A percentile compares a stretch with the other conserved stretches of the same genome.
phyloP scores from a whole-genome alignment of 2,797 vertebrate species.

The Syngnathus rostellatus region DNA sequence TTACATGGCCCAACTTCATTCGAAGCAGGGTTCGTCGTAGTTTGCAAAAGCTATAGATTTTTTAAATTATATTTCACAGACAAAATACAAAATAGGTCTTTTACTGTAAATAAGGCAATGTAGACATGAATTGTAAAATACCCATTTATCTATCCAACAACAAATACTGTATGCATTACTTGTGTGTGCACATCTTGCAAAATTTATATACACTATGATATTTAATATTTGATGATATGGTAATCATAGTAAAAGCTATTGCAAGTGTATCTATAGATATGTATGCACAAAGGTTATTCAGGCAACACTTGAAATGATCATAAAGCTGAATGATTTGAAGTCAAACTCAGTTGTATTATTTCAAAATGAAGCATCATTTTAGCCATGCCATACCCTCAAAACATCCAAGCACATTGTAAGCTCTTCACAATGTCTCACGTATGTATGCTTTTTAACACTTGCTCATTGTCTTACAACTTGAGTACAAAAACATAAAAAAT shows the following conservation, averaged over 20 bases:
- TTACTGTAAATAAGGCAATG: neutral
- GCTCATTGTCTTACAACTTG: neutral
- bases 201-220: neutral
- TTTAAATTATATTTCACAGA: neutral
- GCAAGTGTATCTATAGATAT: neutral
- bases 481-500: neutral
- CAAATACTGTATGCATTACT: no score
- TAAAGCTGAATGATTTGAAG: neutral
- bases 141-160: neutral
- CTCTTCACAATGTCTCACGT: neutral
- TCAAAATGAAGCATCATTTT: neutral
- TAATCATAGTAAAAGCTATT: neutral
- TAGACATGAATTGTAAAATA: neutral
- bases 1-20: no score
- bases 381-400: neutral
- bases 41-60: neutral
- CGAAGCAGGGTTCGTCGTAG: neutral
- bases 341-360: neutral
- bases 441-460: neutral
- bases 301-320: neutral
- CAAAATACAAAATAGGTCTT: neutral
- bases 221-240: neutral
- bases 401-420: neutral
- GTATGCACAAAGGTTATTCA: slow-evolving; percentile 1
- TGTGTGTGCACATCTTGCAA: no score